These are phyloP conservation scores for Drosophila tristis DNA, from an alignment of 1,140 invertebrate species.

Conservation along the genomic window DNA sequence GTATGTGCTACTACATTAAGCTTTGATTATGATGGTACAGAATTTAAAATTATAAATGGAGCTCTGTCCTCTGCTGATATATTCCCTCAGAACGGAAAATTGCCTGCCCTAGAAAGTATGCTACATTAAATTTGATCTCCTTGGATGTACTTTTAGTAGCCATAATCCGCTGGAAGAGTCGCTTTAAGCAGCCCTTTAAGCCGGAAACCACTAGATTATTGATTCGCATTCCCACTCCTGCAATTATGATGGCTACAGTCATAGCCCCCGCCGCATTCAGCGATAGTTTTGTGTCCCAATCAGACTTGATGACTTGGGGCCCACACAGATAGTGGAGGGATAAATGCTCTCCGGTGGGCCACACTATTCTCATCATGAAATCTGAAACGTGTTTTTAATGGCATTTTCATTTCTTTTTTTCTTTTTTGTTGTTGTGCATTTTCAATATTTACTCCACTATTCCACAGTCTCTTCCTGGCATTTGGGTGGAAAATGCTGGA, in stretches of 20 bases:
- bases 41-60: conserved; percentile 43
- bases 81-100: background rate
- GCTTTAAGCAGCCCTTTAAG: background rate
- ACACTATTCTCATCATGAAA: conserved; percentile 35
- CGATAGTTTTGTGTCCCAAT: conserved; percentile 8
- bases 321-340: background rate
- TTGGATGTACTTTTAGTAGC: no score
- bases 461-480: no score
- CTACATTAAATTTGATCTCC: background rate
- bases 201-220: conserved; percentile 8
- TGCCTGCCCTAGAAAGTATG: background rate
- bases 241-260: conserved; percentile 1
- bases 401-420: conserved; percentile 52
- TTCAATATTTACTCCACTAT: conserved; percentile 61
- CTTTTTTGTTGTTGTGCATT: conserved; percentile 22
- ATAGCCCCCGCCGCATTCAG: background rate
- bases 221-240: conserved; percentile 5
- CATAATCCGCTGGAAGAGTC: no score
- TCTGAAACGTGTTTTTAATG: conserved; percentile 75
- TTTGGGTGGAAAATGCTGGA: no score
- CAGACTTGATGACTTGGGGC: conserved; percentile 18
- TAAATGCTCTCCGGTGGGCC: background rate
- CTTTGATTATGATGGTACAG: conserved; percentile 34
- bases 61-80: conserved; percentile 1
- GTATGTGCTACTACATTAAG: conserved; percentile 25